phyloP scores from a whole-genome alignment of 2,113 vertebrate species.

The Microtus montanus region DNA sequence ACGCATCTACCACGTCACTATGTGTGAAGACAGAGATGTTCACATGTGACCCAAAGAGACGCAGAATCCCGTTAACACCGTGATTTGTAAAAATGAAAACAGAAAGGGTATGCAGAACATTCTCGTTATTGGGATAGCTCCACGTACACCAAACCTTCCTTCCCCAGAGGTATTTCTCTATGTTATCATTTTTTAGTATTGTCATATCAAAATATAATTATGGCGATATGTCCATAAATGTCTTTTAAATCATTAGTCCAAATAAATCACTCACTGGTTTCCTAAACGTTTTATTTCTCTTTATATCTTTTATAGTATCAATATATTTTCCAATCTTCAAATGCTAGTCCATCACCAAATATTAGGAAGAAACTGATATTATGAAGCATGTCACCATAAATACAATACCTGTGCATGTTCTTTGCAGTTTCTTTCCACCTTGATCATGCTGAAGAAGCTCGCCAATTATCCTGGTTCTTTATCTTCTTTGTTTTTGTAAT shows the following conservation, averaged over 20 bases:
- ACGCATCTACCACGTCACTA: neutral
- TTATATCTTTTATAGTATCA: neutral
- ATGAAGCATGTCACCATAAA: neutral
- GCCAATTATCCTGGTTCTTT: neutral
- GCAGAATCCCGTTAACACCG: neutral
- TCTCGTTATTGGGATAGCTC: neutral
- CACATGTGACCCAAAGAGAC: neutral
- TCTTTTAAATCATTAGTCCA: neutral
- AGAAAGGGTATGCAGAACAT: neutral
- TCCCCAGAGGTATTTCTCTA: neutral
- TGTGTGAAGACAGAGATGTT: neutral
- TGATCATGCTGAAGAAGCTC: neutral
- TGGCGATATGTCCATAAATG: neutral
- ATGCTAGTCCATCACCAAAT: neutral
- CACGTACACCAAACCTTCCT: neutral
- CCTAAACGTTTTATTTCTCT: neutral
- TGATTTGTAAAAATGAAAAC: neutral
- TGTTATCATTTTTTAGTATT: neutral
- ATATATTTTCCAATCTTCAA: neutral
- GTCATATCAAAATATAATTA: neutral
- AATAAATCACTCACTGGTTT: neutral
- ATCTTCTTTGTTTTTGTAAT: neutral
- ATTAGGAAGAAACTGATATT: neutral
- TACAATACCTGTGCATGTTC: too few species aligned
- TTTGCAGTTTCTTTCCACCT: neutral